Base-by-base conservation (phyloP, 2,113 vertebrate genomes). In the Saguinus midas region DNA sequence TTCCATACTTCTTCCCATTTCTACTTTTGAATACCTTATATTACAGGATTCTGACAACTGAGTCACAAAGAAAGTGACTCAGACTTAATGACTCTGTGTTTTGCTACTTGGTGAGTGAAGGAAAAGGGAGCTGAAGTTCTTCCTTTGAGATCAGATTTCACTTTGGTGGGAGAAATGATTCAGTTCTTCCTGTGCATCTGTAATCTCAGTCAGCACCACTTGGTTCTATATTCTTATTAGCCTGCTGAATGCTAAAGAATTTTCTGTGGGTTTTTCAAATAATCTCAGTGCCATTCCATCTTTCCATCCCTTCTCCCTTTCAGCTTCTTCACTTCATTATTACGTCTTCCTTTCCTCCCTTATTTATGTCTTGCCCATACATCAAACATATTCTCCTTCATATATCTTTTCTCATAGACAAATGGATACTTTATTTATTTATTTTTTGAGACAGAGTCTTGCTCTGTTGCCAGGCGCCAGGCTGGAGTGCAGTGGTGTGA, bases 71-170 rank as follows among this genome's bases (percentile, higher is more conserved):
- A 73, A 79, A 48, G 13, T 80, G 64, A 79, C 82, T 90, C 90
- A 75, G 78, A 55, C 55, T 57, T 76, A 61, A 35, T 76, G 72
- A 35, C 45, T 89, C 17, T 68, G 25, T 81, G n/a, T 64, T 94
- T 80, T 76, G 17, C 76, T 90, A 4, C 20, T 79, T 75, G 29
- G 35, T 73, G 11, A 35, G 43, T 93, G 52, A 61, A 79, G 83
- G 68, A 45, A 96, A 72, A 57, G 18, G 40, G 79, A 95, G 8
- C 48, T 52, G 73, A 73, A 58, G 35, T 64, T 88, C 37, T 95
- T 88, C 23, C 66, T 87, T 86, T 72, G 79, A 48, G 66, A 73
- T 87, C 23, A 40, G 58, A 86, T 95, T 97, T 93, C 76, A 43
- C 29, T 92, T 92, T 68, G 48, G 13, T 57, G 10, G 27, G 61